Base-by-base conservation (phyloP, 1,140 invertebrate species). In the Acromyrmex echinatior region DNA sequence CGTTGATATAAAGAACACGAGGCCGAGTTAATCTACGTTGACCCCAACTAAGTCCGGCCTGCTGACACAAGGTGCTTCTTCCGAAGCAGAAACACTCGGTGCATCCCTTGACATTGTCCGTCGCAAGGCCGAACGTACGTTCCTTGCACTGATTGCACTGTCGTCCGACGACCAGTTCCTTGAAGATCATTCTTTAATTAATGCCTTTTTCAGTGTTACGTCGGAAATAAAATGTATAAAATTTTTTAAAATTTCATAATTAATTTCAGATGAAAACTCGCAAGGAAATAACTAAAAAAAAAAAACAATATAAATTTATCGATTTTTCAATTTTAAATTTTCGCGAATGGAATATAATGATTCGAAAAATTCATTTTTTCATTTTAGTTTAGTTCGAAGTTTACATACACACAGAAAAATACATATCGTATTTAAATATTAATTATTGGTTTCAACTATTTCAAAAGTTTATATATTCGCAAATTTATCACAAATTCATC, bases 31-130 rank as follows among this genome's bases (percentile, higher is more conserved):
- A 95, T 87, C 97, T 96, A 62, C 98, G 95, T 92, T 98, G 97
- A 4, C 97, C 97, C 96, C 98, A 98, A 18, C 97, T 97, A 58
- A 98, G 97, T 25, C 96, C 96, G 7, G 98, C 97, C 93, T 98
- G 97, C 58, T 96, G 96, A 93, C 98, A 99, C 56, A 96, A 95
- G 0, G 96, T 96, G 12, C 97, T 97, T 91, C 98, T 96, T 0
- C 97, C 97, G 92, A 99, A 99, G 95, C 98, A 99, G 95, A 98
- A 99, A 94, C 98, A 99, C 86, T 97, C 96, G 0, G 97, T 98
- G 93, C 98, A 99, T 5, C 98, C 98, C 80, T 96, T 96, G 0
- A 97, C 96, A 94, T 98, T 98, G 6, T 97, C 96, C 0, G 94
- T 92, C 0, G 97, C 96, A 3, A 99, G 93, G 1, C 98, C 98